Conservation (phyloP, 23 tunicate genomes). For the Ascidia mentula region DNA sequence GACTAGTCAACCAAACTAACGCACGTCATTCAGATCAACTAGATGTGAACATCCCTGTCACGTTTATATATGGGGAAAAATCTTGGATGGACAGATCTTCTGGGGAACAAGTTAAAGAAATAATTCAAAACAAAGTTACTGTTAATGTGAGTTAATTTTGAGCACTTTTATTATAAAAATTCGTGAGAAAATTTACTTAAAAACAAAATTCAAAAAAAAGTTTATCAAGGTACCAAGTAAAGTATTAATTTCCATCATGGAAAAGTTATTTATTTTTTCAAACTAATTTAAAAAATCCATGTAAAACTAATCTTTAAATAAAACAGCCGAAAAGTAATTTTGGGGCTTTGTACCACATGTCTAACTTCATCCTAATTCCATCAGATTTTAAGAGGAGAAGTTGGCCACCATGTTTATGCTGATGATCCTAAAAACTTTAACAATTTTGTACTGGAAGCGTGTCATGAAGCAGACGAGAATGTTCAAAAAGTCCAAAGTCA, state of each 20-base stretch:
- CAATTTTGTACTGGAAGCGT: constrained; percentile 41
- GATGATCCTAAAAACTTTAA: constrained; percentile 77
- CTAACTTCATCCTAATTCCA: too few relatives aligned
- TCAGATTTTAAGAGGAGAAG: constrained; percentile 71
- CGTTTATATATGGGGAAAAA: neutral
- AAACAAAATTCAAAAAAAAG: neutral
- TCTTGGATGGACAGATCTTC: neutral
- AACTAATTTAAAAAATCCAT: too few relatives aligned
- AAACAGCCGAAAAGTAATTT: too few relatives aligned
- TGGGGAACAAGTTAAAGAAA: neutral
- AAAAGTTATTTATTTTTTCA: too few relatives aligned
- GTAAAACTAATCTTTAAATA: too few relatives aligned
- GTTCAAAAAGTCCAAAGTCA: too few relatives aligned
- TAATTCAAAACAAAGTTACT: neutral
- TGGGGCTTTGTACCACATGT: too few relatives aligned
- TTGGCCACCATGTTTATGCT: constrained; percentile 94
- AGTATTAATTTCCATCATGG: too few relatives aligned
- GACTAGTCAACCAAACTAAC: neutral
- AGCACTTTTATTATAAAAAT: neutral
- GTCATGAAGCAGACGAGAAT: constrained; percentile 51
- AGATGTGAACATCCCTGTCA: neutral
- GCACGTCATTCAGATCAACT: neutral
- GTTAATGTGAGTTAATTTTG: neutral
- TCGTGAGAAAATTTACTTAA: neutral
- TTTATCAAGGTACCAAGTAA: too few relatives aligned